Conservation (phyloP, 2,888 invertebrate species). For the Agonopterix subpropinquella region DNA sequence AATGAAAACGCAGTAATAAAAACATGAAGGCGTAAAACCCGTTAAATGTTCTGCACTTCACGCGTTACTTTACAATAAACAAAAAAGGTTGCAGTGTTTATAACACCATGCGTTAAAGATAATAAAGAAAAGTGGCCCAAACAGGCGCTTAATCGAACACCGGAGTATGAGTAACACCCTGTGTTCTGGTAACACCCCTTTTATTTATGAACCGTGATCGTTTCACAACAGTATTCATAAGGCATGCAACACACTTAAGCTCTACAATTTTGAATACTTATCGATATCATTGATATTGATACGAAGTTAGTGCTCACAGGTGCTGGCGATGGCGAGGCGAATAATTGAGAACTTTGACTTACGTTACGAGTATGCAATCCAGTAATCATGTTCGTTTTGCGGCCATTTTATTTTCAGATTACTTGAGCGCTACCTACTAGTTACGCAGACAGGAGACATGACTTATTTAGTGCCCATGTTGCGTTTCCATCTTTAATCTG, state of each 20-base stretch:
- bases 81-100: constrained; percentile 18
- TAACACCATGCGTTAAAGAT: constrained; percentile 20
- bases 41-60: constrained; percentile 10
- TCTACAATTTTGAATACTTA: constrained; percentile 4
- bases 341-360: constrained; percentile 27
- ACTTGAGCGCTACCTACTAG: constrained; percentile 49
- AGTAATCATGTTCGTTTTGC: constrained; percentile 7
- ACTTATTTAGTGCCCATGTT: constrained; percentile 71
- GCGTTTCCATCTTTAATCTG: constrained; percentile 71
- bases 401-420: constrained; percentile 42
- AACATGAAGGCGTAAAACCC: constrained; percentile 9
- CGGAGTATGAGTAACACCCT: constrained; percentile 24
- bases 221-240: constrained; percentile 11
- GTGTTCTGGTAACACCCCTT: constrained; percentile 25
- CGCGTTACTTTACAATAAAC: constrained; percentile 12
- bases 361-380: constrained; percentile 4
- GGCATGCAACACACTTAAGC: constrained; percentile 12
- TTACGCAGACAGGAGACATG: constrained; percentile 58
- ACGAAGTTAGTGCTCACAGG: neutral
- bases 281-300: constrained; percentile 7
- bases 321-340: constrained; percentile 15
- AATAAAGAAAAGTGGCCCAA: constrained; percentile 21
- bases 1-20: neutral
- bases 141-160: constrained; percentile 25
- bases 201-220: constrained; percentile 22